Percentiles rank a stretch among this genome's conserved stretches.
phyloP scores from a whole-genome alignment of 2,888 invertebrate species.

The Chalcosyrphus nemorum region DNA sequence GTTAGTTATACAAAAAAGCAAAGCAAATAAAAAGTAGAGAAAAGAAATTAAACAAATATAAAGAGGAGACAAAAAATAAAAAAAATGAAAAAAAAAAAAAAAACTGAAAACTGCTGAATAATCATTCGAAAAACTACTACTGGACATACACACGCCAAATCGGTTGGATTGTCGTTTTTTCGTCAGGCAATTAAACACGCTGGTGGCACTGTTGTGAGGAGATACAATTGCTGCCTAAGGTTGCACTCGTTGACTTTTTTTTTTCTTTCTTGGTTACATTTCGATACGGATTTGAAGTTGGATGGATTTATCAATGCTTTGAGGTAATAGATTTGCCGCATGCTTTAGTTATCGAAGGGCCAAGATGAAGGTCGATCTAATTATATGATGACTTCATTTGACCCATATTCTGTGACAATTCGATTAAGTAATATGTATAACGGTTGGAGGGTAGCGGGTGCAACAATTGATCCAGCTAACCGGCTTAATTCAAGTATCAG shows the following conservation, averaged over 20 bases:
- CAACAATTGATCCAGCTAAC: neutral
- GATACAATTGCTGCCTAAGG: slow-evolving; percentile 16
- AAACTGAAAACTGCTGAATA: slow-evolving; percentile 10
- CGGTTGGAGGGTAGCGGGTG: neutral
- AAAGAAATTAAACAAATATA: slow-evolving; percentile 39
- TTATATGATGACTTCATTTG: slow-evolving; percentile 16
- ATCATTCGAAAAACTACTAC: slow-evolving; percentile 27
- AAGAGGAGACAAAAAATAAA: slow-evolving; percentile 39
- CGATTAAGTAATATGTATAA: neutral
- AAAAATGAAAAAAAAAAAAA: neutral
- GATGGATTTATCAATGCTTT: slow-evolving; percentile 26
- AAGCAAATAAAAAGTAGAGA: no score
- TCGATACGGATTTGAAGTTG: slow-evolving; percentile 18
- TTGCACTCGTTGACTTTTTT: slow-evolving; percentile 17
- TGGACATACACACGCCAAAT: slow-evolving; percentile 38
- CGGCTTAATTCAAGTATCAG: neutral
- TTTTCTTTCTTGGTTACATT: slow-evolving; percentile 1
- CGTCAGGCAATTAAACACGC: slow-evolving; percentile 16
- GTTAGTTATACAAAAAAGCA: no score
- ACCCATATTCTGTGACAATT: slow-evolving; percentile 7
- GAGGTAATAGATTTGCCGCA: slow-evolving; percentile 1
- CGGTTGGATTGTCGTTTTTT: neutral
- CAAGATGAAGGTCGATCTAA: slow-evolving; percentile 34
- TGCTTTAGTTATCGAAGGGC: slow-evolving; percentile 23
- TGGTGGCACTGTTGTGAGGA: neutral